Conservation (phyloP, 2,797 vertebrate genomes). For the Hippocampus kuda region DNA sequence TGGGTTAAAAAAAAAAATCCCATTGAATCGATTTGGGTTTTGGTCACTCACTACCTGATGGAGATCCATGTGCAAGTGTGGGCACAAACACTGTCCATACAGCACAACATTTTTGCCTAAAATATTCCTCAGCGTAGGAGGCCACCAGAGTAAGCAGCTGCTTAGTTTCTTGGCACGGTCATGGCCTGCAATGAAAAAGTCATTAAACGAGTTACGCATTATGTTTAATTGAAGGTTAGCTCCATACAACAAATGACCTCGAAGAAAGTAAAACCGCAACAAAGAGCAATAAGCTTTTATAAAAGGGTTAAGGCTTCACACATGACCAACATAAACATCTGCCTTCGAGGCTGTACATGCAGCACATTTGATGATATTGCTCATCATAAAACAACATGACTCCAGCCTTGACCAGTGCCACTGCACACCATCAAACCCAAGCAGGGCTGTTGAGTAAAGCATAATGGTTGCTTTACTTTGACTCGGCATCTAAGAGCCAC, state of each 20-base stretch:
- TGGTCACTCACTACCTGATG: constrained; percentile 11
- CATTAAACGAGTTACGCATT: constrained; percentile 37
- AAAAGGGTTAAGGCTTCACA: constrained; percentile 22
- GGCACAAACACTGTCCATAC: not conserved
- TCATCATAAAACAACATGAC: constrained; percentile 36
- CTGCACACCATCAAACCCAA: constrained; percentile 10
- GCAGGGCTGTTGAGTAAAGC: constrained; percentile 10
- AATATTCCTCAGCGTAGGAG: not conserved
- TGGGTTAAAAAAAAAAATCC: constrained; percentile 17
- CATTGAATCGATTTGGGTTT: constrained; percentile 30
- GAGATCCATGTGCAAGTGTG: constrained; percentile 20
- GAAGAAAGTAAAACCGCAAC: constrained; percentile 24
- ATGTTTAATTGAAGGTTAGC: constrained; percentile 54
- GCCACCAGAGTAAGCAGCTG: constrained; percentile 26
- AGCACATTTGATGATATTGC: constrained; percentile 22
- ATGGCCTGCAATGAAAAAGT: constrained; percentile 40
- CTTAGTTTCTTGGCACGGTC: constrained; percentile 30
- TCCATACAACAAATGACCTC: constrained; percentile 44
- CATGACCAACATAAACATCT: constrained; percentile 27
- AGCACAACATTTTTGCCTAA: not conserved
- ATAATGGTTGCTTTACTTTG: constrained; percentile 30
- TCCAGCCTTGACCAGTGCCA: constrained; percentile 33
- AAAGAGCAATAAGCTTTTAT: constrained; percentile 3
- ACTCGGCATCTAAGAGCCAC: constrained; percentile 30
- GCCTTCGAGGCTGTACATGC: constrained; percentile 23